These are phyloP conservation scores for Drosophila dunni DNA, from an alignment of 1,140 invertebrate species.

Conservation along the genomic window DNA sequence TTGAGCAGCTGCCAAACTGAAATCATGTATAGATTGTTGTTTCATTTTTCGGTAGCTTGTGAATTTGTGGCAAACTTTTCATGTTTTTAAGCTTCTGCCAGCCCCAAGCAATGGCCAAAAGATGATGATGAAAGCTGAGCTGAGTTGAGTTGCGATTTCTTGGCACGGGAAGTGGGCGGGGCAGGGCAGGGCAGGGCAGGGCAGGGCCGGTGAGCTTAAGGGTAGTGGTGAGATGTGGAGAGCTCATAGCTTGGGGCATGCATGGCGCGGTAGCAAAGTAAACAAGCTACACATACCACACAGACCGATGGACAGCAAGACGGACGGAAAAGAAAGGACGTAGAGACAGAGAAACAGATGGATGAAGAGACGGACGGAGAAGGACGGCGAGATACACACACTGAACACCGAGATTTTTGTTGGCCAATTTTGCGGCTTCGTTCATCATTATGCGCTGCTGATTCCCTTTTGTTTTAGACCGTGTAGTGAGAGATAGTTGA, in stretches of 20 bases:
- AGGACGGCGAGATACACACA: background rate
- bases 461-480: background rate
- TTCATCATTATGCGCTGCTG: constrained; percentile 37
- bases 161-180: background rate
- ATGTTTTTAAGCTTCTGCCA: constrained; percentile 38
- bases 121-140: constrained; percentile 47
- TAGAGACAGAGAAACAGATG: background rate
- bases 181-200: too few relatives aligned
- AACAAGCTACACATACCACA: constrained; percentile 20
- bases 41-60: constrained; percentile 31
- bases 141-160: constrained; percentile 3
- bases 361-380: background rate
- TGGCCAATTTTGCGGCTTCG: constrained; percentile 40
- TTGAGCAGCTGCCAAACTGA: background rate
- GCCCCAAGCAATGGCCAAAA: constrained; percentile 41
- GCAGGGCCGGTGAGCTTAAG: background rate
- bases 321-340: background rate
- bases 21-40: background rate
- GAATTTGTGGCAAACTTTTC: constrained; percentile 47
- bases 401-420: constrained; percentile 34
- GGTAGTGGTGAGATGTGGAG: background rate
- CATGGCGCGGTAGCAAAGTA: constrained; percentile 34
- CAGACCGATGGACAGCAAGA: background rate
- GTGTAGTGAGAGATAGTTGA: too few relatives aligned
- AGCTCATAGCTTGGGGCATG: constrained; percentile 34